Conservation (phyloP, 2,113 vertebrate species). For the Drymodes brunneopygia region DNA sequence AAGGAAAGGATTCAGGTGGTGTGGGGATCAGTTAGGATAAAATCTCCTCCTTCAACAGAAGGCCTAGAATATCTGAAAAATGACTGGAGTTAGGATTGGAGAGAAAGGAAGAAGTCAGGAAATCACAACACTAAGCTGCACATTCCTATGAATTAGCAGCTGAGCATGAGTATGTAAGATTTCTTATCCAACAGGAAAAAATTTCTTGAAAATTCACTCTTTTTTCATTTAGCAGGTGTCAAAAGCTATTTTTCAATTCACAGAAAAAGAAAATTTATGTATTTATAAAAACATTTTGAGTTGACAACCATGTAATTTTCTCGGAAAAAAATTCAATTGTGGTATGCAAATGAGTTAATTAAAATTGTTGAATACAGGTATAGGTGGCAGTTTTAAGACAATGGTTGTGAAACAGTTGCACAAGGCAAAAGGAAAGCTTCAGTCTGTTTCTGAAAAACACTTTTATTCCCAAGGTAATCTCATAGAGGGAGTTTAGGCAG, state of each 20-base stretch:
- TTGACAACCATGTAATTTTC: neutral
- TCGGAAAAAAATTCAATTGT: neutral
- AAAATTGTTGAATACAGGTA: neutral
- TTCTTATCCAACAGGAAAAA: neutral
- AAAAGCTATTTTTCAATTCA: neutral
- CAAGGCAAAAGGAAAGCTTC: neutral
- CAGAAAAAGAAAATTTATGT: neutral
- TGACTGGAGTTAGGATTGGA: neutral
- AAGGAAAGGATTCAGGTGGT: neutral
- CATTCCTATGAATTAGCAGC: neutral
- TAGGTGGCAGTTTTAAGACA: neutral
- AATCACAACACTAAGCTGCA: neutral
- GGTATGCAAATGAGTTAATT: neutral
- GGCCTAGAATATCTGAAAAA: neutral
- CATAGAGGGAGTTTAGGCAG: neutral
- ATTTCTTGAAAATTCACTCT: rapidly evolving
- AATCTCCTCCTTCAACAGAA: neutral
- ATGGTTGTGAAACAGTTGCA: neutral
- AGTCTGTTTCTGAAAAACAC: neutral
- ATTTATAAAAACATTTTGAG: neutral
- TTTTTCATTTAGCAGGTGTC: neutral
- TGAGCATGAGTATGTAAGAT: neutral
- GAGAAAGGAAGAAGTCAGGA: neutral
- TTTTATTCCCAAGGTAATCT: neutral
- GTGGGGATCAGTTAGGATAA: neutral